Evolutionary conservation across 2,888 invertebrate species (phyloP).

Genomic region (Cartodere bifasciata): DNA sequence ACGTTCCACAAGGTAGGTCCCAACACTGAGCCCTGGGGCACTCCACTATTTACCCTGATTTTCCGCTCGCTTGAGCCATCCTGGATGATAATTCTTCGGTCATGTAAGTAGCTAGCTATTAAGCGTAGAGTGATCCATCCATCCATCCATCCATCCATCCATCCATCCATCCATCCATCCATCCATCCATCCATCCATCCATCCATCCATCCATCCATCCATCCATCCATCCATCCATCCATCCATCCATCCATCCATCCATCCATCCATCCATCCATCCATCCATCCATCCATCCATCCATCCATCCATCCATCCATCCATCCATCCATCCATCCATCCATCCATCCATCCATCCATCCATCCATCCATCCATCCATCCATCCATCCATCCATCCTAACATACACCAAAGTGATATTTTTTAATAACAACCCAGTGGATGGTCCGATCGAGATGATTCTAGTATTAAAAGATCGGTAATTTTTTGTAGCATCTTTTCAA

Average conservation of each 20-base stretch:
- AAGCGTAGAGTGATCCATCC: slow-evolving; percentile 4
- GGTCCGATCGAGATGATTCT: too few relatives aligned
- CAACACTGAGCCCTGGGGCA: slow-evolving; percentile 13
- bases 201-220: slow-evolving; percentile 8
- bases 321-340: slow-evolving; percentile 8
- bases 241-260: slow-evolving; percentile 7
- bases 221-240: slow-evolving; percentile 8
- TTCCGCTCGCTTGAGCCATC: neutral
- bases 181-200: slow-evolving; percentile 8
- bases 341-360: slow-evolving; percentile 8
- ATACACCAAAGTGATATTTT: too few relatives aligned
- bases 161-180: slow-evolving; percentile 8
- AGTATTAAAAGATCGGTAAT: too few relatives aligned
- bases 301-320: slow-evolving; percentile 8
- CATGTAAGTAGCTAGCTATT: slow-evolving; percentile 6
- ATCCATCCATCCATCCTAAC: slow-evolving; percentile 7
- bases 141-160: slow-evolving; percentile 5
- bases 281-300: slow-evolving; percentile 8
- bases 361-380: slow-evolving; percentile 8
- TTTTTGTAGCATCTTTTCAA: too few relatives aligned
- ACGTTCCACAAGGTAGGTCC: slow-evolving; percentile 11
- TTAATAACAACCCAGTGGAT: too few relatives aligned
- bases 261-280: slow-evolving; percentile 8
- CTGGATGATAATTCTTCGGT: slow-evolving; percentile 1
- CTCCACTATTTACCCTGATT: slow-evolving; percentile 7